These are phyloP conservation scores for Narcine bancroftii DNA, from an alignment of 2,113 vertebrate species.

Conservation along the genomic window DNA sequence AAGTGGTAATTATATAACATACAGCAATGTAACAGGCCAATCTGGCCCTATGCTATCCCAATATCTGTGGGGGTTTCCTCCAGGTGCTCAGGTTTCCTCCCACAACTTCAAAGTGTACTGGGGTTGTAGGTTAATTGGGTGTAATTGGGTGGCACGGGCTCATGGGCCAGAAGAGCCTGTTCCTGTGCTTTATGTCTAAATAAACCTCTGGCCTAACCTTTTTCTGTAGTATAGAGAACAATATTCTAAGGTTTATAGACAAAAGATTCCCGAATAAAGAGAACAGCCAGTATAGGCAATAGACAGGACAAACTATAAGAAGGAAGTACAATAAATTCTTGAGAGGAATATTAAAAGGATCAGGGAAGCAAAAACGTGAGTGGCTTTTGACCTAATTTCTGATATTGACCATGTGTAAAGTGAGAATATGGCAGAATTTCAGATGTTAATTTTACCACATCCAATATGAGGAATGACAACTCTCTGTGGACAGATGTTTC, in stretches of 20 bases:
- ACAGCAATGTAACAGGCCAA: not conserved
- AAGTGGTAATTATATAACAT: not conserved
- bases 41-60: no score
- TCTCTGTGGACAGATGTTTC: not conserved
- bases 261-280: not conserved
- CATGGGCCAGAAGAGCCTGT: no score
- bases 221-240: not conserved
- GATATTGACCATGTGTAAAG: not conserved
- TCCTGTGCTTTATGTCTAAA: no score
- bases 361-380: not conserved
- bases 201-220: no score
- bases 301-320: not conserved
- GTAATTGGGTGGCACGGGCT: no score
- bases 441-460: not conserved
- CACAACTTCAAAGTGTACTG: no score
- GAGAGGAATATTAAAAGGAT: not conserved
- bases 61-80: no score
- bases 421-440: not conserved
- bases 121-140: no score
- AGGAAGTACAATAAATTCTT: not conserved
- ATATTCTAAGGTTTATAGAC: not conserved
- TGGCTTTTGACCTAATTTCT: not conserved
- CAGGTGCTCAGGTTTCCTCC: no score
- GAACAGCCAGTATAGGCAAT: not conserved
- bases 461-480: not conserved